Evolutionary conservation across 2,113 vertebrate genomes (phyloP), one percentile per base, ranked within the genome.

Genomic region (Pundamilia nyererei): DNA sequence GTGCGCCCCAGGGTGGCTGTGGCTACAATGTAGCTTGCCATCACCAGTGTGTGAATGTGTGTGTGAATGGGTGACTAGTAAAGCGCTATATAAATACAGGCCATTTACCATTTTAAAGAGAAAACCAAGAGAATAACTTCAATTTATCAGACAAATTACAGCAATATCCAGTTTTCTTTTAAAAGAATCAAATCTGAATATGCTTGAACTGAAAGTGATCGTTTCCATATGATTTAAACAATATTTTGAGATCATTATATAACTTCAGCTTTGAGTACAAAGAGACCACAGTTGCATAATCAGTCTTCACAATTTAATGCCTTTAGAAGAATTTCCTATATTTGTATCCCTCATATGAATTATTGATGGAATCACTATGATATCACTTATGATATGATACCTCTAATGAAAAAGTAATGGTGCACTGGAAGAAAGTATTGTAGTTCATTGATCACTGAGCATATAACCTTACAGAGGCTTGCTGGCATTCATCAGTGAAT

Each of bases 391-490:
- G 45, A 77, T 88, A 86, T 92, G 91, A 93, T 94, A 89, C 56
- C 83, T 70, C 83, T 88, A 80, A 94, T 94, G 70, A 94, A 95
- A 93, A 92, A 92, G 86, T 92, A 92, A 93, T 93, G 87, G 5
- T 9, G 60, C 7, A 38, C 84, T 68, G 42, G 68, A 86, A 86
- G 35, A 83, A 93, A 85, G 5, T 68, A 79, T 79, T 86, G 21
- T 29, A 19, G 19, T 38, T 85, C 40, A 75, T 38, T 87, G 91
- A 92, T 91, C 83, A 88, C 12, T 79, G n/a, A 80, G 68, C 45
- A 82, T 17, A 26, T 45, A 84, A 56, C 35, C 60, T 24, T 72
- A 51, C 54, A 55, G 40, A 85, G n/a, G 14, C 17, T 81, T 8
- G 29, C 38, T 49, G 77, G 65, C 24, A 47, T 9, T 83, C 8